phyloP scores from a whole-genome alignment of 2,888 invertebrate genomes.

The Cheilosia urbana region DNA sequence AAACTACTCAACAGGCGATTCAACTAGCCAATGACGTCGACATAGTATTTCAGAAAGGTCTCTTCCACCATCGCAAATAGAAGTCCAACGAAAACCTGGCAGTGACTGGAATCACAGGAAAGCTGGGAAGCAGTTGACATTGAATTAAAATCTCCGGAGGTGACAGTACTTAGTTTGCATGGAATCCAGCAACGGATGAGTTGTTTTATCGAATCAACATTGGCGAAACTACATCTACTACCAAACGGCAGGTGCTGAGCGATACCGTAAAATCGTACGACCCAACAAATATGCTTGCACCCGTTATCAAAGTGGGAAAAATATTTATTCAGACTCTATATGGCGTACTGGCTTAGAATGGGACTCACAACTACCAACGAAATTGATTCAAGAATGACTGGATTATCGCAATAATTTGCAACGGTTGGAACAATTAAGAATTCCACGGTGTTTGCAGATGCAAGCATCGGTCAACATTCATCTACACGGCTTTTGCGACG shows the following conservation, averaged over 20 bases:
- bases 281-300: slow-evolving; percentile 39
- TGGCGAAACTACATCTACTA: slow-evolving; percentile 18
- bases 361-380: too few relatives aligned
- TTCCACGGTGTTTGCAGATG: too few relatives aligned
- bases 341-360: too few relatives aligned
- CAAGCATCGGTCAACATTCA: too few relatives aligned
- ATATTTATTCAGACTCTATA: slow-evolving; percentile 28
- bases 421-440: too few relatives aligned
- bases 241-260: slow-evolving; percentile 28
- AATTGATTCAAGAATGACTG: too few relatives aligned
- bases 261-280: slow-evolving; percentile 22
- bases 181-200: slow-evolving; percentile 25
- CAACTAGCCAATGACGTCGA: slow-evolving; percentile 12
- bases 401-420: too few relatives aligned
- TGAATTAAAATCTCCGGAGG: background rate
- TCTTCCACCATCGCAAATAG: background rate
- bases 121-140: slow-evolving; percentile 7
- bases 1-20: slow-evolving; percentile 11
- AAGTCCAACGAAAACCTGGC: background rate
- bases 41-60: background rate
- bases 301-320: slow-evolving; percentile 37
- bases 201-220: slow-evolving; percentile 30
- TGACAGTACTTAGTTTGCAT: slow-evolving; percentile 26
- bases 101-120: background rate
- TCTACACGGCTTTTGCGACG: too few relatives aligned